Evolutionary conservation across 2,113 vertebrate species (phyloP).

Genomic region (Hiodon tergisus): DNA sequence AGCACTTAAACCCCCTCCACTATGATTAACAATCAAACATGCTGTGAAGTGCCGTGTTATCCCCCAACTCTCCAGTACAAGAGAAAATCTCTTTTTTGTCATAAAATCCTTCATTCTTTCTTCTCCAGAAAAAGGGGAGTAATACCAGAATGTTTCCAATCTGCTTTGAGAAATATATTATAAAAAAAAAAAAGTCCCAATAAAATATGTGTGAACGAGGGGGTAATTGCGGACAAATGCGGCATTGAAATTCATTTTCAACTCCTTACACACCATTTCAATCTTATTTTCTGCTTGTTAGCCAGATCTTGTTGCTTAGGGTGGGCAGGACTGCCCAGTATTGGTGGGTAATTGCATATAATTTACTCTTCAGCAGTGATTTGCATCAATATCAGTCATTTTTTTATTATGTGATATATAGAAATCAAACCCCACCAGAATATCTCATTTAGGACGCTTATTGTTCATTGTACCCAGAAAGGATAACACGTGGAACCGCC

Average conservation of each 20-base stretch:
- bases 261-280: conserved; percentile 89
- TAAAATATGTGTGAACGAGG: conserved; percentile 86
- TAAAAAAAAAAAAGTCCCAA: conserved; percentile 62
- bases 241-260: conserved; percentile 91
- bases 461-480: conserved; percentile 45
- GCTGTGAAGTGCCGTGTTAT: conserved; percentile 45
- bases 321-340: conserved; percentile 80
- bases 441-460: conserved; percentile 70
- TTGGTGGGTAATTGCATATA: conserved; percentile 83
- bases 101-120: conserved; percentile 76
- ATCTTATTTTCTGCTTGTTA: conserved; percentile 96
- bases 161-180: conserved; percentile 85
- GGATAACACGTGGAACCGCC: conserved; percentile 22
- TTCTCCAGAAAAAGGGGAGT: conserved; percentile 51
- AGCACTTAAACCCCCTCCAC: conserved; percentile 43
- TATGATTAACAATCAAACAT: conserved; percentile 52
- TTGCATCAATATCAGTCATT: conserved; percentile 68
- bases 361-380: conserved; percentile 81
- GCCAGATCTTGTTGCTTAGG: conserved; percentile 85
- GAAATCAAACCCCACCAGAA: conserved; percentile 53
- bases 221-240: conserved; percentile 90
- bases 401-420: conserved; percentile 70
- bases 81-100: conserved; percentile 55
- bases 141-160: conserved; percentile 83
- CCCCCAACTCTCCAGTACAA: conserved; percentile 48